Base-by-base conservation (phyloP, 2,888 invertebrate species). In the Oscheius sp. region DNA sequence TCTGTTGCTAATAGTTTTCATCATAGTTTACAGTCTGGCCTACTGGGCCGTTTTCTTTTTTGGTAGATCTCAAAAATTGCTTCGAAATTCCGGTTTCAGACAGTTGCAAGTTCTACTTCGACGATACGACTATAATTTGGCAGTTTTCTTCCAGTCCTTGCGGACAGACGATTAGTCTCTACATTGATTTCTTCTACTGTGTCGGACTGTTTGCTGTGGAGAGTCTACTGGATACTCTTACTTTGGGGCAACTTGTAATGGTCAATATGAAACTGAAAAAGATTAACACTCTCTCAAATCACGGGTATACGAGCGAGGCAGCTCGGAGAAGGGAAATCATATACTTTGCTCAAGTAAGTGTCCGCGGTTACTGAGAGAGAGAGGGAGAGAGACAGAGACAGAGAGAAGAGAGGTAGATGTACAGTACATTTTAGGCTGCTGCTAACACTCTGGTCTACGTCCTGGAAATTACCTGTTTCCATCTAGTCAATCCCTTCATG, bases 181-280 rank as follows among this genome's bases (percentile, higher is more conserved):
- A 47, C 37, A 48, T 63, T 48, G 63, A 63, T 47, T 48, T 63
- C 21, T 63, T n/a, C 5, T 63, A 63, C 21, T 63, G 47, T 48
- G 42, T 63, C 4, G 63, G 29, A n/a, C 47, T 63, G 9, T 63
- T 63, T 29, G 7, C 32, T 2, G 9, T 63, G 1, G 63, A 47
- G 11, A 48, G 47, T 48, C 10, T 63, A n/a, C 48, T 63, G 11
- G 63, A 63, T 32, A 47, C 21, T 2, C 5, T 63, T 2, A 63
- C 63, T 21, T 63, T 63, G 42, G 21, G n/a, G 2, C 63, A 47
- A 29, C 63, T 63, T 4, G 4, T 63, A 13, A 9, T 48, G 4
- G 29, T 42, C 48, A 63, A 63, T 63, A 47, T 63, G 5, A 53
- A 21, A n/a, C 4, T 13, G 7, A 3, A 62, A 11, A 42, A 58